Evolutionary conservation across 2,113 vertebrate genomes (phyloP).

Genomic region (Ciconia stormi): DNA sequence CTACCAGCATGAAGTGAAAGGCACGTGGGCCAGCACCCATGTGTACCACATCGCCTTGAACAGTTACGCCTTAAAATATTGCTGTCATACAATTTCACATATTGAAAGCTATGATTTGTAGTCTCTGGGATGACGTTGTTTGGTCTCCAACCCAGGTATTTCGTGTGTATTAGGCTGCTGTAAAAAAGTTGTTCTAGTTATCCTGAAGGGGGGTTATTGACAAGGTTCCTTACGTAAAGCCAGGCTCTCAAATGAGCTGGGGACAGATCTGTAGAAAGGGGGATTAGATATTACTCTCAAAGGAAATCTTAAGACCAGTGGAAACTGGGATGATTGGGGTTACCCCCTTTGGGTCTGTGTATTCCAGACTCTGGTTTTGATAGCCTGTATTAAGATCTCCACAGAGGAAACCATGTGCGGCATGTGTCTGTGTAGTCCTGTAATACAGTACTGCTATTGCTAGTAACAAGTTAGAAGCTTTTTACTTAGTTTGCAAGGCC

Average conservation of each 20-base stretch:
- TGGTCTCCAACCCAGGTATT: not conserved
- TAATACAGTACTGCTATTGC: not conserved
- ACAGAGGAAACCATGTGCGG: not conserved
- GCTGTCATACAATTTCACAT: not conserved
- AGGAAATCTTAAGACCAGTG: not conserved
- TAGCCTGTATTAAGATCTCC: not conserved
- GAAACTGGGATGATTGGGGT: not conserved
- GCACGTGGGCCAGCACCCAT: not conserved
- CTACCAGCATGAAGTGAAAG: not conserved
- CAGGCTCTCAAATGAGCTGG: not conserved
- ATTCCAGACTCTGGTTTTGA: not conserved
- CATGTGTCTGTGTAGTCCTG: not conserved
- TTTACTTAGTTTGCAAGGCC: not conserved
- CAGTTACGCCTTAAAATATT: not conserved
- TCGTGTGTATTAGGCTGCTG: not conserved
- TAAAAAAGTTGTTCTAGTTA: not conserved
- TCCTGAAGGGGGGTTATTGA: not conserved
- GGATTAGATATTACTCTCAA: not conserved
- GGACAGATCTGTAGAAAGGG: not conserved
- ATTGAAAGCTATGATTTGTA: not conserved
- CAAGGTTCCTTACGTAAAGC: not conserved
- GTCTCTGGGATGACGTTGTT: not conserved
- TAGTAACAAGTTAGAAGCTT: rapidly evolving
- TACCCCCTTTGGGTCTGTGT: not conserved
- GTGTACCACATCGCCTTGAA: not conserved